phyloP scores from a whole-genome alignment of 2,888 invertebrate species.

The Dasypolia templi region DNA sequence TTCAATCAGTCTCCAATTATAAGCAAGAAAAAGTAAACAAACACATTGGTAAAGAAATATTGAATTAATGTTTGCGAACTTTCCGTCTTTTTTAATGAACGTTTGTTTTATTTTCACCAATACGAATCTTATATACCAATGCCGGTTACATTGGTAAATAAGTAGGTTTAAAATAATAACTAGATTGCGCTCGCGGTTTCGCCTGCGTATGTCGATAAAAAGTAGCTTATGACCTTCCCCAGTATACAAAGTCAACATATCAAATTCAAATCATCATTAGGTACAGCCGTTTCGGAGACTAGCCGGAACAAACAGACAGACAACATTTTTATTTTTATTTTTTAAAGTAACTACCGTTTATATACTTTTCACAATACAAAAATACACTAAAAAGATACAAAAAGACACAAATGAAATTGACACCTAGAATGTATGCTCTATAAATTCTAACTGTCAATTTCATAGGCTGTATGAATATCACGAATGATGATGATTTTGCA shows the following conservation, averaged over 20 bases:
- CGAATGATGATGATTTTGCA: background rate
- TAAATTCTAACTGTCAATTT: background rate
- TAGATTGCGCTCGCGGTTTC: no score
- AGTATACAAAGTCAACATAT: no score
- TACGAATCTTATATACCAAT: slow-evolving; percentile 12
- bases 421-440: slow-evolving; percentile 1
- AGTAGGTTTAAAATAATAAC: no score
- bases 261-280: no score
- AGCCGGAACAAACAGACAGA: no score
- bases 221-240: no score
- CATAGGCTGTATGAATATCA: background rate
- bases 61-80: slow-evolving; percentile 3
- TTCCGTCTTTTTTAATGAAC: slow-evolving; percentile 14
- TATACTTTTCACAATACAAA: no score
- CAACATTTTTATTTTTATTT: no score
- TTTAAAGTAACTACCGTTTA: no score
- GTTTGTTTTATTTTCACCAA: slow-evolving; percentile 4
- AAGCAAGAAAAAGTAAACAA: slow-evolving; percentile 1
- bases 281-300: no score
- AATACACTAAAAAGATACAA: no score
- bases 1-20: slow-evolving; percentile 13
- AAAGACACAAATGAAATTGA: background rate
- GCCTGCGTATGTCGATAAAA: no score
- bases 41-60: slow-evolving; percentile 25
- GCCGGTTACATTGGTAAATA: background rate